Evolutionary conservation across 2,113 vertebrate genomes (phyloP), one percentile per base, ranked within the genome.

Genomic region (Reinhardtius hippoglossoides): DNA sequence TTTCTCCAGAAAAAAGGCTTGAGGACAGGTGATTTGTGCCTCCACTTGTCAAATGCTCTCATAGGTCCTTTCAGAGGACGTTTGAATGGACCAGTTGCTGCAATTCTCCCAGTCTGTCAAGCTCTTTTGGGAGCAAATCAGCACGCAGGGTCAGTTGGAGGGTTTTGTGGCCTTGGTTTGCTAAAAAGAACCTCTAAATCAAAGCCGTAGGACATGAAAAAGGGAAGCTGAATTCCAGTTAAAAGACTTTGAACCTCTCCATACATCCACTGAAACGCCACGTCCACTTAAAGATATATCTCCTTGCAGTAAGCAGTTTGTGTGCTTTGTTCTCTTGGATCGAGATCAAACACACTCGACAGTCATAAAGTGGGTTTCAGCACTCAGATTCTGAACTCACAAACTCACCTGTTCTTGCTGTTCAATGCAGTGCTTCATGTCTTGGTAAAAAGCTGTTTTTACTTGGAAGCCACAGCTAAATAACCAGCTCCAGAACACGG

Each of bases 281-380:
- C 16, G 62, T 80, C 67, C 44, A 56, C 57, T 80, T 69, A 76
- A 44, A 80, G 12, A 64, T 37, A 24, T 42, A 63, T 68, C 71
- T 79, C 44, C 26, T 64, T 63, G 40, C 31, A 56, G 35, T 54
- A 57, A 64, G 59, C 58, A 63, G 35, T 55, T 74, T 23, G 14
- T 26, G 44, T 27, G 48, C 50, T 68, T 68, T 84, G 58, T 77
- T 72, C 68, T 76, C 57, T 9, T 63, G 52, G 61, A 62, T 60
- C 15, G 46, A 77, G 66, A 82, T 80, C 78, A 81, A 84, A 66
- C 61, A 74, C 14, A 1, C 35, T 73, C 48, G 9, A 37, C 27
- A 24, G 59, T 42, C 63, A 15, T 37, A 40, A 40, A 73, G n/a
- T n/a, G 31, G 9, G 46, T 74, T 76, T 74, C 15, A 55, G 52